Evolutionary conservation across 2,113 vertebrate genomes (phyloP).

Genomic region (Ictidomys tridecemlineatus): DNA sequence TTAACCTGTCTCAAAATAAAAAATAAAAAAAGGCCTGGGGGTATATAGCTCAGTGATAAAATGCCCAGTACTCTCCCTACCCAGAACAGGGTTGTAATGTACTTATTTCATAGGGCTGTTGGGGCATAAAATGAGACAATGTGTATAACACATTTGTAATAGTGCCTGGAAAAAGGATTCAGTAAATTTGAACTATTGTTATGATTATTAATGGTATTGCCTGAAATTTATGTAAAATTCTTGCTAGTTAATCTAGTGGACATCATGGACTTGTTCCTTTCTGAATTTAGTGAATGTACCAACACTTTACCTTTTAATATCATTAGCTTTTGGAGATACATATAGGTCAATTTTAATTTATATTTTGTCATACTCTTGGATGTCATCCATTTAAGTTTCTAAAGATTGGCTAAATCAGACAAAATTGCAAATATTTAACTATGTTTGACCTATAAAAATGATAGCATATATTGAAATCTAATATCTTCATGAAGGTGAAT

Average conservation of each 20-base stretch:
- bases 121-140: neutral
- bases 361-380: neutral
- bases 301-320: neutral
- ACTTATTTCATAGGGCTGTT: neutral
- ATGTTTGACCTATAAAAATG: neutral
- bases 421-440: neutral
- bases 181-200: neutral
- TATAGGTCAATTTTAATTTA: neutral
- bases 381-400: neutral
- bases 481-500: neutral
- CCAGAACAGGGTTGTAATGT: neutral
- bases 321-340: neutral
- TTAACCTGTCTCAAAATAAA: too few species aligned
- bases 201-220: neutral
- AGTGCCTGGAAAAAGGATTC: neutral
- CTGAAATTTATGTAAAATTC: neutral
- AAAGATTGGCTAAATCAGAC: neutral
- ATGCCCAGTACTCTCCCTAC: too few species aligned
- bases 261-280: neutral
- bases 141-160: neutral
- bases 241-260: neutral
- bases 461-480: neutral
- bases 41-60: too few species aligned
- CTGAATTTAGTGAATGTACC: neutral
- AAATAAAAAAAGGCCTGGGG: too few species aligned